phyloP scores from a whole-genome alignment of 2,888 invertebrate genomes.

The Athrips mouffetella region DNA sequence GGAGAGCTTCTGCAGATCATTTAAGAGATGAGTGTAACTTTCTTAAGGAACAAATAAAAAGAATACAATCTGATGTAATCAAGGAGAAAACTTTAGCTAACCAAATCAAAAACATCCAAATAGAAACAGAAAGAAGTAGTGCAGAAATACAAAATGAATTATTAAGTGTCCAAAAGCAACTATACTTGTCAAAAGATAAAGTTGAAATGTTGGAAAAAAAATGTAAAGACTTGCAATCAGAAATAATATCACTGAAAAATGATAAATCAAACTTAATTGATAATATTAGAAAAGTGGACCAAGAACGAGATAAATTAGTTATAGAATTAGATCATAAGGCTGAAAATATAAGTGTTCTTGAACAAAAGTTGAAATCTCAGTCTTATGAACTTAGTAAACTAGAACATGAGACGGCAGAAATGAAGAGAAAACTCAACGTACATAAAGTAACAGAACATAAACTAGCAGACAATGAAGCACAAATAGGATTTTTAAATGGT shows the following conservation, averaged over 20 bases:
- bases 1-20: constrained; percentile 63
- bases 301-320: constrained; percentile 83
- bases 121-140: constrained; percentile 86
- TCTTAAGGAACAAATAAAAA: constrained; percentile 66
- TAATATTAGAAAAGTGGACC: constrained; percentile 81
- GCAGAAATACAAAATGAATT: constrained; percentile 84
- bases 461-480: constrained; percentile 68
- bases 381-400: constrained; percentile 73
- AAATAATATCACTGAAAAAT: constrained; percentile 78
- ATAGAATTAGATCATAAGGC: constrained; percentile 85
- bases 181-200: constrained; percentile 79
- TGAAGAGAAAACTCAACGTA: constrained; percentile 74
- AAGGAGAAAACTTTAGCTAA: constrained; percentile 69
- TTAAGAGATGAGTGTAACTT: constrained; percentile 65
- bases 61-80: constrained; percentile 66
- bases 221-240: constrained; percentile 78
- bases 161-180: constrained; percentile 80
- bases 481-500: constrained; percentile 77
- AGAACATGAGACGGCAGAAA: constrained; percentile 74
- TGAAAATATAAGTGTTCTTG: constrained; percentile 81
- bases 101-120: constrained; percentile 83
- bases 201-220: constrained; percentile 78
- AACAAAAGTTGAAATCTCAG: constrained; percentile 81
- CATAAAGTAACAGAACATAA: constrained; percentile 70
- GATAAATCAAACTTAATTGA: constrained; percentile 81